Base-by-base conservation (phyloP, 1,140 invertebrate genomes). In the Drosophila oshimai region DNA sequence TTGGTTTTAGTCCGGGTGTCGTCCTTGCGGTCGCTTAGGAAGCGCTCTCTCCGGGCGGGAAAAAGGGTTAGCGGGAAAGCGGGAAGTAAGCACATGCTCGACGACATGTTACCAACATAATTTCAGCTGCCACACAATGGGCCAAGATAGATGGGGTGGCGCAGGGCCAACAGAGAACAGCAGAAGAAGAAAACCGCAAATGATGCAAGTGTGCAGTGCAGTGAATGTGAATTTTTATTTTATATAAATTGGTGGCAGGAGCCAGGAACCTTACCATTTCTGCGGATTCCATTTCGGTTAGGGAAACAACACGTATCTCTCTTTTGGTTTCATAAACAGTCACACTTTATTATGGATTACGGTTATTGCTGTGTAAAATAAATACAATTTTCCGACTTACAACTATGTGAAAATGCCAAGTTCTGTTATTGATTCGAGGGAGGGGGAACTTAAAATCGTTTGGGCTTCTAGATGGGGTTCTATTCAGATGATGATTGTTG, bases 101-200 rank as follows among this genome's bases (percentile, higher is more conserved):
- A 60, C 74, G 74, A 79, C 81, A 86, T 84, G 79, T 75, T 79
- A 55, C 65, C 84, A 87, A 78, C 75, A 84, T 86, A 84, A 86
- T 84, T 86, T 71, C 54, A 75, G 53, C 42, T 86, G 70, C 69
- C 79, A 50, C 79, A 76, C 79, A 75, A 83, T 55, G 75, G 75
- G n/a, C 29, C 10, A 68, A 51, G 50, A 50, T 44, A 57, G 60
- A 51, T 54, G 47, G 58, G 45, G 46, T 46, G 28, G 57, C 29
- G n/a, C 12, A 28, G 60, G 31, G 36, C 57, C 61, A 50, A n/a
- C n/a, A n/a, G n/a, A 26, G 51, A 18, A 28, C 55, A 22, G n/a
- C n/a, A n/a, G n/a, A n/a, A n/a, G n/a, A n/a, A n/a, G 42, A 36
- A 75, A 84, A 67, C 79, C 79, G 34, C 80, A 84, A 84, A 75